These are phyloP conservation scores for Dolichomitus sp. DNA, from an alignment of 2,888 invertebrate species.

Conservation along the genomic window DNA sequence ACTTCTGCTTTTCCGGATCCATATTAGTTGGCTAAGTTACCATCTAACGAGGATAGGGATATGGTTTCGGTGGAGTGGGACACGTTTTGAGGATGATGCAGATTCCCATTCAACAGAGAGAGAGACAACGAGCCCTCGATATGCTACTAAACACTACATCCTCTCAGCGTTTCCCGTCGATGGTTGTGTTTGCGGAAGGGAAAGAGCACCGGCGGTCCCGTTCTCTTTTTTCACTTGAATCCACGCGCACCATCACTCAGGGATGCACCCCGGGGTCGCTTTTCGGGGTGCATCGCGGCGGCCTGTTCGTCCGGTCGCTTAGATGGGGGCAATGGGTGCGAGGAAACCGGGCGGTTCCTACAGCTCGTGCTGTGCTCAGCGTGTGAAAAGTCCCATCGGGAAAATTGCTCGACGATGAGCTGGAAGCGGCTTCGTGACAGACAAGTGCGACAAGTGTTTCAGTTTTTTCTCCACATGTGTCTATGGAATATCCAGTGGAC, in stretches of 20 bases:
- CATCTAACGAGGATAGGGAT: constrained; percentile 13
- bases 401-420: constrained; percentile 80
- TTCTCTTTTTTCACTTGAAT: constrained; percentile 49
- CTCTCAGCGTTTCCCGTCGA: constrained; percentile 28
- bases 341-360: constrained; percentile 80
- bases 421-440: constrained; percentile 28
- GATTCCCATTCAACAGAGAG: constrained; percentile 35
- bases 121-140: constrained; percentile 1
- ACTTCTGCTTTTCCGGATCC: neutral
- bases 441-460: constrained; percentile 57
- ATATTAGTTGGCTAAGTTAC: constrained; percentile 10
- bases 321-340: constrained; percentile 73
- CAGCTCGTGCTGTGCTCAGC: constrained; percentile 72
- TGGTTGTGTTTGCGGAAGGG: constrained; percentile 78
- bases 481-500: neutral
- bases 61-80: constrained; percentile 2
- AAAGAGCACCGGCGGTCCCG: constrained; percentile 48
- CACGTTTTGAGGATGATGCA: neutral
- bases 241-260: constrained; percentile 30
- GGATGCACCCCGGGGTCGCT: constrained; percentile 65
- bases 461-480: neutral
- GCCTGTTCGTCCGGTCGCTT: constrained; percentile 71
- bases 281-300: constrained; percentile 64
- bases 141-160: neutral
- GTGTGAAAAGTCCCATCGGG: constrained; percentile 80